A percentile compares a stretch with the other conserved stretches of the same genome.
Conservation (phyloP, 2,113 vertebrate genomes). For the Entelurus aequoreus region DNA sequence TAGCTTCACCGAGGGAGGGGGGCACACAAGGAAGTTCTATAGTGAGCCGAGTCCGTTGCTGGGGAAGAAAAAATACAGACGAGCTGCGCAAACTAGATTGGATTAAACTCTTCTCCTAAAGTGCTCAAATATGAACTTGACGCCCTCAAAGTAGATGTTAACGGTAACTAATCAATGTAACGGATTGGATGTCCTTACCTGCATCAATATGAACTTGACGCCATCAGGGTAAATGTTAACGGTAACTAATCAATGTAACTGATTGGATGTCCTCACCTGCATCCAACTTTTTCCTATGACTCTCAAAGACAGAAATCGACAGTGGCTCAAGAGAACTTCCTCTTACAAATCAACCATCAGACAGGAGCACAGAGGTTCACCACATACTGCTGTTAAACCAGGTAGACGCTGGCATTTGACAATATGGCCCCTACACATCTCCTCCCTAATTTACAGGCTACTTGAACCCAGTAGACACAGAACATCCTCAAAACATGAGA, state of each 20-base stretch:
- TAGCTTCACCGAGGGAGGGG: slow-evolving; percentile 50
- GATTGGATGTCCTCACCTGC: slow-evolving; percentile 24
- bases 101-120: background rate
- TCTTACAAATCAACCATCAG: slow-evolving; percentile 13
- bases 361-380: slow-evolving; percentile 22
- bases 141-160: slow-evolving; percentile 12
- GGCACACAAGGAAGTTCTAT: slow-evolving; percentile 42
- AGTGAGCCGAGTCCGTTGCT: slow-evolving; percentile 12
- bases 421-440: background rate
- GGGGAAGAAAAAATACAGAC: too few relatives aligned
- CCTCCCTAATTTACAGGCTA: slow-evolving; percentile 35
- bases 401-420: slow-evolving; percentile 6
- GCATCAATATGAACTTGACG: slow-evolving; percentile 6
- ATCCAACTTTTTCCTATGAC: slow-evolving; percentile 12
- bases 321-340: slow-evolving; percentile 37
- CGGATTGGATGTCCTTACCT: slow-evolving; percentile 20
- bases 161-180: background rate
- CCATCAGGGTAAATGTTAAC: slow-evolving; percentile 11
- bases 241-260: background rate
- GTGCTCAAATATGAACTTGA: slow-evolving; percentile 20
- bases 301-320: slow-evolving; percentile 6
- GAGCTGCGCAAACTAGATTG: slow-evolving; percentile 5
- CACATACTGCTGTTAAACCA: slow-evolving; percentile 22
- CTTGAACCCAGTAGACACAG: slow-evolving; percentile 52
- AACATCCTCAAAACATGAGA: slow-evolving; percentile 38